A percentile compares a stretch with the other conserved stretches of the same genome.
phyloP scores from a whole-genome alignment of 2,888 invertebrate genomes.

The Volucella inflata region DNA sequence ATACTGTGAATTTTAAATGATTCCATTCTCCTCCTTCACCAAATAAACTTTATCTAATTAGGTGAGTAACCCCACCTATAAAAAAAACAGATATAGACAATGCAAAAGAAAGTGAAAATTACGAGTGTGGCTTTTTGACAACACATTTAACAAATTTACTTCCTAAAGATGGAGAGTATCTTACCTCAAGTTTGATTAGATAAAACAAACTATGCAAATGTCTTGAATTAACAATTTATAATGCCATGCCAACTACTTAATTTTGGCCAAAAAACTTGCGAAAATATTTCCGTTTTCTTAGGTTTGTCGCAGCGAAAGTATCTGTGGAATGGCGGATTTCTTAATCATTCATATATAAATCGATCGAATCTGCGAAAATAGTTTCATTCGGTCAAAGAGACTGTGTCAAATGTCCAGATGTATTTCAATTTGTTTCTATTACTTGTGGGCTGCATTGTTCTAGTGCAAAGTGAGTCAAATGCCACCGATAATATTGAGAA shows the following conservation, averaged over 20 bases:
- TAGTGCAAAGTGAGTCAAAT: neutral
- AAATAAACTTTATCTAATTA: no score
- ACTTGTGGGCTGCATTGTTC: neutral
- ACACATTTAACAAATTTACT: neutral
- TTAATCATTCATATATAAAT: slow-evolving; percentile 28
- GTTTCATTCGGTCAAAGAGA: slow-evolving; percentile 13
- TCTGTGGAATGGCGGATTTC: neutral
- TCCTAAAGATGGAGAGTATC: neutral
- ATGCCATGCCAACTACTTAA: neutral
- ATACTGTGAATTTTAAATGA: no score
- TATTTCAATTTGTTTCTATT: slow-evolving; percentile 13
- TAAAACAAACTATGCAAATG: slow-evolving; percentile 12
- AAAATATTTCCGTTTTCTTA: slow-evolving; percentile 8
- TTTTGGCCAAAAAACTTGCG: slow-evolving; percentile 4
- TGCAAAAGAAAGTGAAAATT: slow-evolving; percentile 16
- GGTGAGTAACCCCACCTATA: neutral
- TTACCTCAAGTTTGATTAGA: neutral
- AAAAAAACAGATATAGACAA: neutral
- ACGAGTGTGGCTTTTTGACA: neutral
- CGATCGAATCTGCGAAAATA: slow-evolving; percentile 13
- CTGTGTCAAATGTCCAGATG: slow-evolving; percentile 18
- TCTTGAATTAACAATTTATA: neutral
- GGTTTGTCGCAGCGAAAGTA: slow-evolving; percentile 14
- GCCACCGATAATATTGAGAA: neutral
- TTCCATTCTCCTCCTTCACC: no score